Evolutionary conservation across 1,140 invertebrate genomes (phyloP).

Genomic region (Papilio helenus): DNA sequence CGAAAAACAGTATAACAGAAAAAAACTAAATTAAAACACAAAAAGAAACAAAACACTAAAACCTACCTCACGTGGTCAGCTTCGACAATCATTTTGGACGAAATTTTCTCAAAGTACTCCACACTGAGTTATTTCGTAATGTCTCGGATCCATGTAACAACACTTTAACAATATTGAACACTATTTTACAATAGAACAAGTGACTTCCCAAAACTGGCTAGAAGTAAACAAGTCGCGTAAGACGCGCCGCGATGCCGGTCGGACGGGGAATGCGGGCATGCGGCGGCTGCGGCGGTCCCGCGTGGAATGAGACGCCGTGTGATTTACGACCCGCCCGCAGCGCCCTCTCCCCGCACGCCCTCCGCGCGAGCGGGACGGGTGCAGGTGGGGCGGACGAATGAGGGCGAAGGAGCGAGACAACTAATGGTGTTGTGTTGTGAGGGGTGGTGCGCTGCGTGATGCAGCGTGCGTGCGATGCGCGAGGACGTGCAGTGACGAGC

Average conservation of each 20-base stretch:
- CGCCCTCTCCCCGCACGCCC: conserved; percentile 71
- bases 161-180: conserved; percentile 64
- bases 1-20: background rate
- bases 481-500: conserved; percentile 78
- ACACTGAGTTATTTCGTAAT: conserved; percentile 53
- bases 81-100: conserved; percentile 80
- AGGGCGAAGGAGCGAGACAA: conserved; percentile 64
- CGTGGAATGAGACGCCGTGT: conserved; percentile 81
- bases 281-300: conserved; percentile 79
- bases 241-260: conserved; percentile 74
- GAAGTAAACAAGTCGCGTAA: conserved; percentile 80
- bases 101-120: conserved; percentile 72
- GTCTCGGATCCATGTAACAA: conserved; percentile 72
- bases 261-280: conserved; percentile 76
- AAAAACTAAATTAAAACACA: conserved; percentile 49
- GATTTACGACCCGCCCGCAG: conserved; percentile 83
- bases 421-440: conserved; percentile 61
- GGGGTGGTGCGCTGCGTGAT: conserved; percentile 81
- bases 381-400: conserved; percentile 40
- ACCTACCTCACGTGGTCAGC: conserved; percentile 78
- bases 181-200: conserved; percentile 63
- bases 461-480: conserved; percentile 81
- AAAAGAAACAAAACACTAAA: conserved; percentile 57
- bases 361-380: conserved; percentile 61
- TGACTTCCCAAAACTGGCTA: conserved; percentile 65